Evolutionary conservation across 2,113 vertebrate genomes (phyloP), one percentile per base, ranked within the genome.

Genomic region (Neolamprologus ventralis): DNA sequence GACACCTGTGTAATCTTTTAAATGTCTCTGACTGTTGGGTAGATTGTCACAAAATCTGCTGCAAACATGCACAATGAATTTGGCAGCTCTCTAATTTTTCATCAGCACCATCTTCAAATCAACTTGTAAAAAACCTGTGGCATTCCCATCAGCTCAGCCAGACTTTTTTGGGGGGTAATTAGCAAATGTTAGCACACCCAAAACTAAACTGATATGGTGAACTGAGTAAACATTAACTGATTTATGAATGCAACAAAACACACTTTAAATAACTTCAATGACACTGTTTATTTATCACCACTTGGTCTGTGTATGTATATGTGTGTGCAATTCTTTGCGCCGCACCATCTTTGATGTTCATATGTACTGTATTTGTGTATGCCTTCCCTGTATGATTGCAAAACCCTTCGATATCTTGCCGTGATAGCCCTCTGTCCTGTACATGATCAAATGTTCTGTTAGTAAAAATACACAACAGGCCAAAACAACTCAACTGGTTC

Each of bases 281-380:
- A 94, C 94, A 96, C 89, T 80, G 89, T 96, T 95, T 96, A 96
- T 96, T 96, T 89, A 95, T 94, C 91, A 96, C 93, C 93, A 94
- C 89, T 94, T 95, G 90, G 93, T 92, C 91, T 92, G 84, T 93
- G 83, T 90, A 63, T 90, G 71, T 79, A 37, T 87, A 84, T 57
- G 58, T 19, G 31, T 82, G 54, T 19, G 65, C 28, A 37, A 5
- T 47, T 73, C 23, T 55, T 78, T 86, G 65, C 53, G 5, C 84
- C 57, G 65, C 31, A 28, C 23, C 21, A 9, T 60, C 63, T 82
- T n/a, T 80, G 31, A 31, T 88, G 80, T 88, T 40, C 17, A 75
- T 81, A 14, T 89, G 37, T 19, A 63, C 31, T 58, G 14, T 71
- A 47, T 81, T 68, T 89, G 89, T 47, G 80, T 91, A 55, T 47